A percentile compares a stretch with the other conserved stretches of the same genome.
phyloP scores from a whole-genome alignment of 2,113 vertebrate species.

The Oncorhynchus tshawytscha region DNA sequence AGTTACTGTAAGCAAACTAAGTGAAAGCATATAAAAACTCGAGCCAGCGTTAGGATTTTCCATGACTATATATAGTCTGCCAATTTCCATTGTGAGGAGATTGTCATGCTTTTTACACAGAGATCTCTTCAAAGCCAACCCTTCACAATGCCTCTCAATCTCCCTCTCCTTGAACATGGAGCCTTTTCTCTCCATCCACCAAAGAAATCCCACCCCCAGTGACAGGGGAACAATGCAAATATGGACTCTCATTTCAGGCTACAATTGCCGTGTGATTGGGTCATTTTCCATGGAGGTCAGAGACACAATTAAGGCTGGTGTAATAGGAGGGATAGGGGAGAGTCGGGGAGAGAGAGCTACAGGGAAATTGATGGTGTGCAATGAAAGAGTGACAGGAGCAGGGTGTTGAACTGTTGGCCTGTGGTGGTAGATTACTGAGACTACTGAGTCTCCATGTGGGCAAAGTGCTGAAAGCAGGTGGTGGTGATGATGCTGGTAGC shows the following conservation, averaged over 20 bases:
- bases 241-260: constrained; percentile 61
- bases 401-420: constrained; percentile 30
- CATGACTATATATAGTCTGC: background rate
- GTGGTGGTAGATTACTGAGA: background rate
- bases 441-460: background rate
- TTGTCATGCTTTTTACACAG: background rate
- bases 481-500: too few relatives aligned
- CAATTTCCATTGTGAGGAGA: background rate
- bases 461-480: too few relatives aligned
- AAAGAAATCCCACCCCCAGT: constrained; percentile 33
- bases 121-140: constrained; percentile 3
- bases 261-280: constrained; percentile 41
- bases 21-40: too few relatives aligned
- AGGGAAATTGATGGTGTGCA: constrained; percentile 53
- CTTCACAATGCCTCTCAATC: background rate
- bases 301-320: constrained; percentile 66
- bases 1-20: too few relatives aligned
- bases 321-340: constrained; percentile 53
- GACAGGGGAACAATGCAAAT: constrained; percentile 54
- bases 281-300: constrained; percentile 60
- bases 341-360: constrained; percentile 25
- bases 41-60: background rate
- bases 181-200: constrained; percentile 15
- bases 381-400: constrained; percentile 32
- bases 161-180: constrained; percentile 37